A percentile compares a stretch with the other conserved stretches of the same genome.
Conservation (phyloP, 2,797 vertebrate genomes). For the Moxostoma hubbsi region DNA sequence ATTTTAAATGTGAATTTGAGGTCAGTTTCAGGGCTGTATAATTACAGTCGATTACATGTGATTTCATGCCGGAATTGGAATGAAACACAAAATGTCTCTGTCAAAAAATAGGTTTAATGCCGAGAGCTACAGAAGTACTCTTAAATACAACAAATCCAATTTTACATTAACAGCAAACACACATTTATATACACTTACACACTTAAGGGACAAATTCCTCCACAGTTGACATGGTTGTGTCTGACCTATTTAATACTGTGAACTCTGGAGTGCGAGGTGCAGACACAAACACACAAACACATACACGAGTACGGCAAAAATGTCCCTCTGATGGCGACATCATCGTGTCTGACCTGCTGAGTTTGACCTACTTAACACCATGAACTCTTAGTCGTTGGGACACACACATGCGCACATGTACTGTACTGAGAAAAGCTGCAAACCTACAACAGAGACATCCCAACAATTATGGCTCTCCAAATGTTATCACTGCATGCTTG, state of each 20-base stretch:
- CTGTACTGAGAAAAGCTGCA: not conserved
- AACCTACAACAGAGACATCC: not conserved
- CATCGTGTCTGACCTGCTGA: constrained; percentile 32
- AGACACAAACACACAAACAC: too few relatives aligned
- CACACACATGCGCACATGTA: constrained; percentile 17
- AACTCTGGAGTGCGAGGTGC: constrained; percentile 28
- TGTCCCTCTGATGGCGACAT: constrained; percentile 11
- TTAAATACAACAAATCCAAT: not conserved
- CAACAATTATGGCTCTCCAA: not conserved
- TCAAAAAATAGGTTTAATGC: not conserved
- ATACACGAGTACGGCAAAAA: not conserved
- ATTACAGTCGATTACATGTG: not conserved
- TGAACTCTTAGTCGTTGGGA: constrained; percentile 28
- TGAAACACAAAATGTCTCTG: not conserved
- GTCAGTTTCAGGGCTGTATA: not conserved
- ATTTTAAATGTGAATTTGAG: not conserved
- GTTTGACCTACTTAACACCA: constrained; percentile 42
- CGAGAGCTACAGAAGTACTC: too few relatives aligned
- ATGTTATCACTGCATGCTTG: not conserved
- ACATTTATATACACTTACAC: not conserved
- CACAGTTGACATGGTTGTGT: not conserved
- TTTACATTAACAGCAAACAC: not conserved
- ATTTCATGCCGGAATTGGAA: not conserved
- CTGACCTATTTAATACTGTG: constrained; percentile 47
- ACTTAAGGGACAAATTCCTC: too few relatives aligned